Conservation (phyloP, 2,888 invertebrate genomes). For the Synergus itoensis region DNA sequence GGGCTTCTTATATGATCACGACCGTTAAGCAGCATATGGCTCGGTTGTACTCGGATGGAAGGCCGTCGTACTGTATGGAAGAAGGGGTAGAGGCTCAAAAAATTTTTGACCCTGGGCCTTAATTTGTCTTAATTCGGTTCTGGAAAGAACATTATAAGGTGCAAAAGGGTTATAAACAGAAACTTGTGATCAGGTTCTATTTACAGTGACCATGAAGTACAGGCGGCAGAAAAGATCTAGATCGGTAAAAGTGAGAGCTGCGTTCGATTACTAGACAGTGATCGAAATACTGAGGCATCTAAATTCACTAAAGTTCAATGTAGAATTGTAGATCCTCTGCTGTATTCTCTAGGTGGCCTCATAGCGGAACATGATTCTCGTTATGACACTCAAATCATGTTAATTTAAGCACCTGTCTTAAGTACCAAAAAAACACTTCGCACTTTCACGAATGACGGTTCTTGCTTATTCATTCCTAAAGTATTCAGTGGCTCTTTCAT, state of each 20-base stretch:
- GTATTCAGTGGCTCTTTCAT: conserved; percentile 2
- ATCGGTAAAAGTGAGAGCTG: conserved; percentile 52
- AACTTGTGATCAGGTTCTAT: conserved; percentile 11
- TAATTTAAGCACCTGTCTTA: not conserved
- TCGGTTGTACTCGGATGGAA: too few relatives aligned
- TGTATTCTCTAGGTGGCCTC: not conserved
- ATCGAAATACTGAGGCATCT: not conserved
- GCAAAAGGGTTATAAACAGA: not conserved
- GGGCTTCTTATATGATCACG: too few relatives aligned
- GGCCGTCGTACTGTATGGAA: too few relatives aligned
- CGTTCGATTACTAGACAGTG: conserved; percentile 19
- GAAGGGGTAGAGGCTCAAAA: too few relatives aligned
- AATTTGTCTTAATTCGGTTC: too few relatives aligned
- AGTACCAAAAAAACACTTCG: not conserved
- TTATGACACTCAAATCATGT: not conserved
- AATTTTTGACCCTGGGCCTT: too few relatives aligned
- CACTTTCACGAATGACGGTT: not conserved
- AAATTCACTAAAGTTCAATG: conserved; percentile 10
- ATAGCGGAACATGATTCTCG: not conserved
- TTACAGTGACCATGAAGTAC: conserved; percentile 49
- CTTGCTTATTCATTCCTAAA: conserved; percentile 5
- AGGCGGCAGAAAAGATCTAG: conserved; percentile 48
- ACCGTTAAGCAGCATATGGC: too few relatives aligned
- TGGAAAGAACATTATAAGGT: not conserved
- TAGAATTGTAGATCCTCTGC: not conserved